Base-by-base conservation (phyloP, 2,888 invertebrate species). In the Cyaniris semiargus region DNA sequence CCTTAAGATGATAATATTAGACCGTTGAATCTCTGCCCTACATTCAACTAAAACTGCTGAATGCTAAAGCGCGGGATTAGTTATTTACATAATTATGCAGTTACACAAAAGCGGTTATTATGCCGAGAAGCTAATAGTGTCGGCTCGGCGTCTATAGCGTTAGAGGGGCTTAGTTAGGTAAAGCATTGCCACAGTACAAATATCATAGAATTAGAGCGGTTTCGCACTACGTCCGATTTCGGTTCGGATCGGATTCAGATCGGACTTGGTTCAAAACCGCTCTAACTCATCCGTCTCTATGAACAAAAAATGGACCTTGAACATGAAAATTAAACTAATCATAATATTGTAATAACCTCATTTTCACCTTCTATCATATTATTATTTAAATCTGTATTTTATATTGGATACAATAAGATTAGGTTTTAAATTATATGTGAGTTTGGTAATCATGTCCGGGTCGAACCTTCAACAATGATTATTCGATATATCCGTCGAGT, bases 81-180 rank as follows among this genome's bases (percentile, higher is more conserved):
- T 18, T 31, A 66, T 66, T 66, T 66, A 66, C 66, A 66, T 66
- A 66, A 27, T 66, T 27, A 66, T 66, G 27, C 27, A 27, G 15
- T 66, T 6, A 15, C 66, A 66, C 15, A 27, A 31, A 27, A 27
- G 66, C 66, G 66, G 5, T 31, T 27, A 66, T 31, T 15, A 13
- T 6, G 66, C 3, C 27, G 5, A 1, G 31, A 15, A 18, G 21
- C 60, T 60, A 66, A 66, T 66, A 31, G 27, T 31, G 15, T 15
- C 15, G 27, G 1, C 10, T 13, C 13, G 60, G 27, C 15, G 1
- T 15, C 58, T 18, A 5, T 15, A 48, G 48, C 48, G 48, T 48
- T 48, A 48, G 48, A 48, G 4, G 48, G 48, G 15, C 0, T 48
- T 15, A 48, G 48, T 48, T 48, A 0, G 48, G 0, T 48, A 48